phyloP scores from a whole-genome alignment of 2,797 vertebrate species.

The Synanceia verrucosa region DNA sequence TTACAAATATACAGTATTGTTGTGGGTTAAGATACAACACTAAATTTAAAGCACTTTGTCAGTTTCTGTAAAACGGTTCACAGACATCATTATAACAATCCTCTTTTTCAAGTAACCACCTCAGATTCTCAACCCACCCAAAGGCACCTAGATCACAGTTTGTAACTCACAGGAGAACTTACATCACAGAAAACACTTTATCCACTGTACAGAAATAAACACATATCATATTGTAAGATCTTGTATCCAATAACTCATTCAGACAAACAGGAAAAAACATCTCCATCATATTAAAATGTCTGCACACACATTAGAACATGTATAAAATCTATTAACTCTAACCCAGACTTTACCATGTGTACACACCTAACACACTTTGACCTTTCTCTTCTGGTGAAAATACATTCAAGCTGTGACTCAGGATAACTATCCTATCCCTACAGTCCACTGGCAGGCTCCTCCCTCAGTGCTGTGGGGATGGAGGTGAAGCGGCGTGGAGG shows the following conservation, averaged over 20 bases:
- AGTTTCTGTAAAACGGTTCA: neutral
- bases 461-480: constrained; percentile 33
- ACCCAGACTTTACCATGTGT: constrained; percentile 16
- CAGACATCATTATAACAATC: neutral
- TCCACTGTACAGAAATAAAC: constrained; percentile 4
- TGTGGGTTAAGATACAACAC: constrained; percentile 9
- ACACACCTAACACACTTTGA: constrained; percentile 14
- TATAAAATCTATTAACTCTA: constrained; percentile 29
- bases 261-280: constrained; percentile 2
- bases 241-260: constrained; percentile 3
- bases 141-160: constrained; percentile 44
- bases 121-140: neutral
- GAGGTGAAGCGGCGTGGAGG: constrained; percentile 40
- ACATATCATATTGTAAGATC: neutral
- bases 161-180: neutral
- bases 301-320: neutral
- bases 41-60: constrained; percentile 9
- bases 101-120: neutral
- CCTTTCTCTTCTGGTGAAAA: neutral
- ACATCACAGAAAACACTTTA: constrained; percentile 1
- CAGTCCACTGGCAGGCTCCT: constrained; percentile 73
- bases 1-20: neutral
- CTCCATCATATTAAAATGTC: neutral
- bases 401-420: constrained; percentile 24
- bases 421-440: constrained; percentile 71